A percentile compares a stretch with the other conserved stretches of the same genome.
These are phyloP conservation scores for Thysanoteuthis rhombus DNA, from an alignment of 2,888 invertebrate species.

Conservation along the genomic window DNA sequence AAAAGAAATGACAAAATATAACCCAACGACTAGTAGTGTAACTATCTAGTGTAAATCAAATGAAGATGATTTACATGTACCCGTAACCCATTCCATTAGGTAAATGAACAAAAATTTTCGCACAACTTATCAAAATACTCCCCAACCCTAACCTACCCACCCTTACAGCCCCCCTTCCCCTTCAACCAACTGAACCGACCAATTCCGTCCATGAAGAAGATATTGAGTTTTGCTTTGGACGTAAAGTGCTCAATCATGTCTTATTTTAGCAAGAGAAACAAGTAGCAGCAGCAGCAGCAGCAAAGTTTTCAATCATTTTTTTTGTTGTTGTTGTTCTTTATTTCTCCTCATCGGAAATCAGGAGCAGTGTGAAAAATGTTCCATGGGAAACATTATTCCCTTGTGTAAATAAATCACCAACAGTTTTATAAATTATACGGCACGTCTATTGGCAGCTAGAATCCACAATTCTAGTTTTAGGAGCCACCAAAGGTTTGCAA, in stretches of 20 bases:
- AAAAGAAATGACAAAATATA: neutral
- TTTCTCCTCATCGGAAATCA: constrained; percentile 20
- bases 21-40: neutral
- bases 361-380: constrained; percentile 24
- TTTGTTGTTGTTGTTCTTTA: neutral
- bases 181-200: neutral
- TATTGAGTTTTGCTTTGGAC: constrained; percentile 12
- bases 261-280: constrained; percentile 12
- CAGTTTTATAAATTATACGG: constrained; percentile 29
- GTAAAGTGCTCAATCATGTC: neutral
- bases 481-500: constrained; percentile 27
- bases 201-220: neutral
- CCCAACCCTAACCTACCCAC: neutral
- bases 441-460: constrained; percentile 26
- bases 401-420: constrained; percentile 27
- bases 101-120: constrained; percentile 19
- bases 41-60: constrained; percentile 20
- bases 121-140: constrained; percentile 19
- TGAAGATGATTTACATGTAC: constrained; percentile 21
- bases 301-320: neutral
- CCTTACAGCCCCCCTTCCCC: neutral
- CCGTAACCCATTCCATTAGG: constrained; percentile 24
- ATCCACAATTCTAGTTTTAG: constrained; percentile 23
- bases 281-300: neutral
- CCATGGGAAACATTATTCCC: constrained; percentile 27